Percentiles rank a stretch among this genome's conserved stretches.
Evolutionary conservation across 1,140 invertebrate genomes (phyloP).

Genomic region (Platyscapa corneri): DNA sequence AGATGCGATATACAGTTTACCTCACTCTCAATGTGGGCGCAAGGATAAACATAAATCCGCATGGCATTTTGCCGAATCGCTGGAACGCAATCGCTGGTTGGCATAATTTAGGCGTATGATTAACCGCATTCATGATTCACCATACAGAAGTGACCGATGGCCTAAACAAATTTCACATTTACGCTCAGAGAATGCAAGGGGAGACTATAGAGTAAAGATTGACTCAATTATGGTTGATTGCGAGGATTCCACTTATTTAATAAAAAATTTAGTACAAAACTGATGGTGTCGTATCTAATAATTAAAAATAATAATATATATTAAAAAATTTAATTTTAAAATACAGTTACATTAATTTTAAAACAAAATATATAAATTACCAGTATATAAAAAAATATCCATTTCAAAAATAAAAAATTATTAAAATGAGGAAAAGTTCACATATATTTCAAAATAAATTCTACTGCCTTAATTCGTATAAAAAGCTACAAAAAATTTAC

Average conservation of each 20-base stretch:
- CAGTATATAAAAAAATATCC: no score
- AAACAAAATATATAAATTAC: no score
- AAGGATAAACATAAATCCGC: conserved; percentile 51
- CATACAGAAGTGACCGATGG: conserved; percentile 28
- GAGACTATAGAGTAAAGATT: not conserved
- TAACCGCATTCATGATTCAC: conserved; percentile 51
- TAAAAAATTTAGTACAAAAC: not conserved
- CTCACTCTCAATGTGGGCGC: conserved; percentile 29
- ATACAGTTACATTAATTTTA: no score
- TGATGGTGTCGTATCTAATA: not conserved
- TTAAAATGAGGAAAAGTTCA: no score
- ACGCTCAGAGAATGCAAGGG: not conserved
- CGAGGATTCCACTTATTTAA: conserved; percentile 28
- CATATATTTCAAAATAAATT: no score
- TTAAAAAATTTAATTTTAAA: no score
- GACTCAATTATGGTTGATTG: conserved; percentile 41
- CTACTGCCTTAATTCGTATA: no score
- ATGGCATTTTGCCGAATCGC: conserved; percentile 56
- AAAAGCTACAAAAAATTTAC: no score
- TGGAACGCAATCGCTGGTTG: conserved; percentile 59
- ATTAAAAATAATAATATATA: not conserved
- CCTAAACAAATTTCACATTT: conserved; percentile 49
- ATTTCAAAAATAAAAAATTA: no score
- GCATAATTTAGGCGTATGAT: conserved; percentile 64
- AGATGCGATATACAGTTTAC: not conserved